Base-by-base conservation (phyloP, 2,113 vertebrate genomes). In the Tichodroma muraria region DNA sequence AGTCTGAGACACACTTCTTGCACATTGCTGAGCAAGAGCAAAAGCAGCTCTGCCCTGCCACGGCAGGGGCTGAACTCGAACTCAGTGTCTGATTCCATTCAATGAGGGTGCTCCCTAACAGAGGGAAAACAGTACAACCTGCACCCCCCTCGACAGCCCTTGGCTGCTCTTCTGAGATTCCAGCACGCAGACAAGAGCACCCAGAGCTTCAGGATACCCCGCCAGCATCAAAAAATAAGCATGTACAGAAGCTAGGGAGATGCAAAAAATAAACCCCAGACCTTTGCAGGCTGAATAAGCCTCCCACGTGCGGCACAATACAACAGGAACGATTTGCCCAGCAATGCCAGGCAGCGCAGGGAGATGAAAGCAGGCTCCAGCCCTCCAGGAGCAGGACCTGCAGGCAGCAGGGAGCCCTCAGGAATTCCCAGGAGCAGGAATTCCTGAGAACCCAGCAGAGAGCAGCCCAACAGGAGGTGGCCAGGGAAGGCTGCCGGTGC, bases 121-220 rank as follows among this genome's bases (percentile, higher is more conserved):
- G 38, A n/a, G 24, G 11, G 18, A 11, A 37, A 19, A 35, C 6
- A 23, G 14, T 3, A 27, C 66, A 82, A 4, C 49, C 47, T 44
- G 45, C 66, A 91, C 4, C 54, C 30, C 71, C 54, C 61, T 31
- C 24, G 3, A 64, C 47, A 88, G 79, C 27, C 83, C 70, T 14
- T 11, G 31, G 49, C n/a, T 52, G 44, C 56, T 72, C 79, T 60
- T 65, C 75, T 3, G 1, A 53, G 31, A 61, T 15, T 31, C 35
- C 6, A 0, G 38, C 10, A 37, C 25, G 5, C 2, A 0, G 45
- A 18, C 6, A 66, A 53, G 4, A 75, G 47, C 69, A 59, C 0
- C 0, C 9, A 73, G 54, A 75, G 53, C 42, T 50, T 49, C 65
- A 20, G 53, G 77, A 40, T 38, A 78, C 2, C 0, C 2, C 0